These are phyloP conservation scores for Otolemur crassicaudatus DNA, from an alignment of 2,797 vertebrate species.

Conservation along the genomic window DNA sequence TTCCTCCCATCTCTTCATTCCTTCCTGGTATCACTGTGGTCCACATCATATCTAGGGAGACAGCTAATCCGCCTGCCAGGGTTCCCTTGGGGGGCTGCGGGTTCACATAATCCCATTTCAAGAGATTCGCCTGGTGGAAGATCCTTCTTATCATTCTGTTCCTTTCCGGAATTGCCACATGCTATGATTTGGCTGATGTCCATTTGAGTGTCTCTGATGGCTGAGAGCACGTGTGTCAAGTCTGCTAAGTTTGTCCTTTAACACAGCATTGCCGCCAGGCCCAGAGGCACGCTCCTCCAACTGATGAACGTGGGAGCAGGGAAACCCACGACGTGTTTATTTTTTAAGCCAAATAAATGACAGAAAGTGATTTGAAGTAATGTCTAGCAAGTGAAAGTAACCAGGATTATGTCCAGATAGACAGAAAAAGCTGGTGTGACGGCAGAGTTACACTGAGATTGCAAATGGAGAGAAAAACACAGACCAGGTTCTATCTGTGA, in stretches of 20 bases:
- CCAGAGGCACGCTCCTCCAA: background rate
- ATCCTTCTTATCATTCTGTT: background rate
- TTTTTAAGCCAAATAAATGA: conserved; percentile 42
- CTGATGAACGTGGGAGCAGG: background rate
- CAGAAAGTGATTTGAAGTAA: conserved; percentile 42
- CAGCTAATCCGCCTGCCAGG: background rate
- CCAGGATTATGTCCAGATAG: background rate
- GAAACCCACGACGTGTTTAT: background rate
- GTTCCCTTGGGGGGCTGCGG: background rate
- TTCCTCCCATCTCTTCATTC: conserved; percentile 63
- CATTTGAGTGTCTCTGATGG: conserved; percentile 16
- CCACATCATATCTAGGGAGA: background rate
- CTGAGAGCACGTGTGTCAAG: background rate
- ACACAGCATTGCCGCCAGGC: background rate
- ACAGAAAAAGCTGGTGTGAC: conserved; percentile 17
- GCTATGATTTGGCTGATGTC: background rate
- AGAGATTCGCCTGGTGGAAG: conserved; percentile 16
- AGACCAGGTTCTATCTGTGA: background rate
- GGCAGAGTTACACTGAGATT: background rate
- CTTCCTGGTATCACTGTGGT: background rate
- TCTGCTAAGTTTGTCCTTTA: background rate
- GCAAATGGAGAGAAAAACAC: background rate
- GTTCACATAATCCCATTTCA: background rate
- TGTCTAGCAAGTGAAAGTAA: conserved; percentile 4
- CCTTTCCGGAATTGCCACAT: background rate